phyloP scores from a whole-genome alignment of 2,113 vertebrate genomes.

The Ailuropoda melanoleuca region DNA sequence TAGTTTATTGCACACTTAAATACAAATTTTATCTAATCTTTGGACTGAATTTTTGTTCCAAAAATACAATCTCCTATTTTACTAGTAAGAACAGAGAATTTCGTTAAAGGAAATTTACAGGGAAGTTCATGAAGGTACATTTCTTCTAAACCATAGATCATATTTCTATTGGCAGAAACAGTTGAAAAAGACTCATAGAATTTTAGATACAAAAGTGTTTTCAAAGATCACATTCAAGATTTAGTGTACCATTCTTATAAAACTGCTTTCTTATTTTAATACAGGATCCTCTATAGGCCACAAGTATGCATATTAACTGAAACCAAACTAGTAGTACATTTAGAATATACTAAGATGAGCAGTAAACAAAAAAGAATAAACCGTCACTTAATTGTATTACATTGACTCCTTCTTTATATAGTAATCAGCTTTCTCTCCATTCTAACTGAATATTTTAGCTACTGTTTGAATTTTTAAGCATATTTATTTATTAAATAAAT shows the following conservation, averaged over 20 bases:
- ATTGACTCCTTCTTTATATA: neutral
- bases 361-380: neutral
- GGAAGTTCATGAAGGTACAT: neutral
- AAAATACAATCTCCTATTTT: constrained; percentile 41
- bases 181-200: neutral
- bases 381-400: neutral
- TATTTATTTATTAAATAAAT: neutral
- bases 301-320: neutral
- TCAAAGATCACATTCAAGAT: constrained; percentile 5
- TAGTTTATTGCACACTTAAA: constrained; percentile 40
- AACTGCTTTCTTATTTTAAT: neutral
- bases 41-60: constrained; percentile 32
- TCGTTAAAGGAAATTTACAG: constrained; percentile 20
- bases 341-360: neutral
- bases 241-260: neutral
- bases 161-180: constrained; percentile 27
- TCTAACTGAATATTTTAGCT: neutral
- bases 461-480: neutral
- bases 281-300: neutral
- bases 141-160: neutral
- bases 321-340: neutral
- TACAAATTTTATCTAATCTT: constrained; percentile 39
- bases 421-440: neutral
- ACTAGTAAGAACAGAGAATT: neutral
- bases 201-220: neutral